Evolutionary conservation across 2,113 vertebrate species (phyloP).

Genomic region (Martes martes): DNA sequence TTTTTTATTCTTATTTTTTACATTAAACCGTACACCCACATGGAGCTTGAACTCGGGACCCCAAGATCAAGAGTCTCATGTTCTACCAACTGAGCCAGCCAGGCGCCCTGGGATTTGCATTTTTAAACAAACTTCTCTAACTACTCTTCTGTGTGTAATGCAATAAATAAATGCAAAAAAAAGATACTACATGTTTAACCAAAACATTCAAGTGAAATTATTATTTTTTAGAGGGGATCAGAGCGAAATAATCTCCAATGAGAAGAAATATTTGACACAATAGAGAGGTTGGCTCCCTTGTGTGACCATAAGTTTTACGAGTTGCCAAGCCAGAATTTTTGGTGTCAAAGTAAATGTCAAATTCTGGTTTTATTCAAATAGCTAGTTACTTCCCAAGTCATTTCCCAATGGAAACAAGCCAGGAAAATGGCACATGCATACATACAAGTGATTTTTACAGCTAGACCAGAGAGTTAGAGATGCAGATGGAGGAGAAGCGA

Average conservation of each 20-base stretch:
- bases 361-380: neutral
- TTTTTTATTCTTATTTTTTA: neutral
- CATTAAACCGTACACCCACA: neutral
- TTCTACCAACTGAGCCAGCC: neutral
- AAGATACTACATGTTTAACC: neutral
- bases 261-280: conserved; percentile 13
- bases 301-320: neutral
- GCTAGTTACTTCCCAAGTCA: neutral
- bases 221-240: neutral
- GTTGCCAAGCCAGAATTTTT: neutral
- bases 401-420: neutral
- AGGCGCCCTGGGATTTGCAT: neutral
- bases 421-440: neutral
- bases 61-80: neutral
- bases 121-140: conserved; percentile 3
- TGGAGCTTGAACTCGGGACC: neutral
- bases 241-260: neutral
- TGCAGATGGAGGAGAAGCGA: neutral
- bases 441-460: neutral
- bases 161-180: neutral
- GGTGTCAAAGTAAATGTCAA: neutral
- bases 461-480: neutral
- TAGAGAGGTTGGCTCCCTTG: neutral
- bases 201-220: neutral
- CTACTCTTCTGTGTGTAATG: neutral